Evolutionary conservation across 2,113 vertebrate genomes (phyloP).

Genomic region (Cygnus buccinator): DNA sequence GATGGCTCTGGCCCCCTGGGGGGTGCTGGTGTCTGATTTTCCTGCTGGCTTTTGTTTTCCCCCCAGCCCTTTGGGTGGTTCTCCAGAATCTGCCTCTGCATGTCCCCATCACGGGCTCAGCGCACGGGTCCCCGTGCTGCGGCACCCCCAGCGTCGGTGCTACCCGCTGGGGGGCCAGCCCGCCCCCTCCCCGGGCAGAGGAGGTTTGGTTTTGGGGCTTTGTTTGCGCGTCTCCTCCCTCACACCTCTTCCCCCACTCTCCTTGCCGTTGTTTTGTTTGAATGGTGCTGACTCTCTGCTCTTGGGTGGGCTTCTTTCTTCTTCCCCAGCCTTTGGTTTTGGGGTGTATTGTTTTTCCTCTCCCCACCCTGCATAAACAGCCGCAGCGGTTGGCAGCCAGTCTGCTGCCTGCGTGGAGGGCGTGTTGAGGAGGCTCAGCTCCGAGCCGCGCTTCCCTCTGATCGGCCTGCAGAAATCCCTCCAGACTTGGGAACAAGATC

Average conservation of each 20-base stretch:
- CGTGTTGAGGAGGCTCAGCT: neutral
- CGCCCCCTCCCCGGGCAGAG: neutral
- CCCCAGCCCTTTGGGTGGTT: neutral
- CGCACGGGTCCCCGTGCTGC: neutral
- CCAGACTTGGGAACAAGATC: neutral
- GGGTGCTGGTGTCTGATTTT: slow-evolving; percentile 11
- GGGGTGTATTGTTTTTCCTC: slow-evolving; percentile 50
- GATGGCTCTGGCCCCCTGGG: neutral
- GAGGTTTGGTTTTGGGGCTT: neutral
- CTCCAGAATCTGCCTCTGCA: neutral
- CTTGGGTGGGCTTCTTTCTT: slow-evolving; percentile 63
- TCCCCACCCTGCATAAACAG: slow-evolving; percentile 39
- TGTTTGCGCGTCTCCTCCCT: slow-evolving; percentile 7
- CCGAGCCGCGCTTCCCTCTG: neutral
- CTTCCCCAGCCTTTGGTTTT: slow-evolving; percentile 58
- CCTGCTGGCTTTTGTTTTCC: slow-evolving; percentile 28
- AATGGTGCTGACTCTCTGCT: slow-evolving; percentile 34
- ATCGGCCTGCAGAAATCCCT: slow-evolving; percentile 16
- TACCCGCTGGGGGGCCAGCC: neutral
- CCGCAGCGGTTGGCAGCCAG: neutral
- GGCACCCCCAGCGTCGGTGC: neutral
- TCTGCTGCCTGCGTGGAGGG: neutral
- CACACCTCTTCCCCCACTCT: neutral
- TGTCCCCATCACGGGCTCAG: neutral
- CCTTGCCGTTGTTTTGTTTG: slow-evolving; percentile 47